Percentiles rank a stretch among this genome's conserved stretches.
These are phyloP conservation scores for Uria lomvia DNA, from an alignment of 2,113 vertebrate genomes.

Conservation along the genomic window DNA sequence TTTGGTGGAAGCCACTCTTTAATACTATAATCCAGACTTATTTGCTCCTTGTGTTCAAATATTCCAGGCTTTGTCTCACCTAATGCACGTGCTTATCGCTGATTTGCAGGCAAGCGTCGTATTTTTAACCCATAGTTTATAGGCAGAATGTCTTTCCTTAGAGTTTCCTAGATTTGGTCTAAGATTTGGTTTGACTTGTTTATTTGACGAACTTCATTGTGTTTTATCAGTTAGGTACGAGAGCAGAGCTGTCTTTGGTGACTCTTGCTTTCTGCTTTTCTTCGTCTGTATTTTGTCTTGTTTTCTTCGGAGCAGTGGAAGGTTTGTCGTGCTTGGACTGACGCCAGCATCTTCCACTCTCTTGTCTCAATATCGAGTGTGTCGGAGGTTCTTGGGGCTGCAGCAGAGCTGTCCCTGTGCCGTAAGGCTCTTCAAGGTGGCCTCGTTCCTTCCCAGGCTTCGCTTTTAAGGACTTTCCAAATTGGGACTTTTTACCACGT, in stretches of 20 bases:
- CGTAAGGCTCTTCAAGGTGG: background rate
- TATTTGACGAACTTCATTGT: background rate
- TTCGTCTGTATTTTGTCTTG: background rate
- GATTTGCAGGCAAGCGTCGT: background rate
- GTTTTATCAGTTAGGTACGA: background rate
- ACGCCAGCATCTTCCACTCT: background rate
- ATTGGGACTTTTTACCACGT: background rate
- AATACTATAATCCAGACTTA: background rate
- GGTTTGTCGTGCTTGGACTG: background rate
- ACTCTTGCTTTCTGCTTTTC: background rate
- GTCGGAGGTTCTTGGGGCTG: background rate
- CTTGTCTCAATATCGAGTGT: background rate
- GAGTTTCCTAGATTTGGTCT: background rate
- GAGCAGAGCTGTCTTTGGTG: background rate
- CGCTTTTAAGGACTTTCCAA: background rate
- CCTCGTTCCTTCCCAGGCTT: background rate
- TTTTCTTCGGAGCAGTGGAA: background rate
- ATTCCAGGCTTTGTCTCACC: background rate
- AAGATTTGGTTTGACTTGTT: background rate
- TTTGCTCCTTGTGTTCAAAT: background rate
- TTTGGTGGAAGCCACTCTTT: background rate
- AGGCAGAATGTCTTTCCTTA: background rate
- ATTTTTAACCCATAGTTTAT: background rate
- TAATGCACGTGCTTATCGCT: rapidly evolving
- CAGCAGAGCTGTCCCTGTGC: background rate